Evolutionary conservation across 1,140 invertebrate species (phyloP), one percentile per base, ranked within the genome.

Genomic region (Phocides pigmalion): DNA sequence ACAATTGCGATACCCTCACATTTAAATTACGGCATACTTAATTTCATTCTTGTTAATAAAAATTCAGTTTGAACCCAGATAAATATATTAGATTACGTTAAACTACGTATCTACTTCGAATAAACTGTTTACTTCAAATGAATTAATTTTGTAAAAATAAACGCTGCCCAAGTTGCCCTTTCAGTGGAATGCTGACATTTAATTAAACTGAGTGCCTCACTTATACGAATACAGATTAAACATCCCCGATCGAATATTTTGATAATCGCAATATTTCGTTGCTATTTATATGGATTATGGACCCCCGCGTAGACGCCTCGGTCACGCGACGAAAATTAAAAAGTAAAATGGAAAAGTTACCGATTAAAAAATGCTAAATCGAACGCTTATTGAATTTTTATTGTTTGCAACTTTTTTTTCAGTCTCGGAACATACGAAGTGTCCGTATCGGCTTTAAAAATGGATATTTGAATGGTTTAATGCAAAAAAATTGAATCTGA

Each of bases 111-210:
- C 12, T 39, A 39, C 35, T 12, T 39, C 56, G 46, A 35, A 61
- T 51, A 59, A 68, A 63, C 42, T 50, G 61, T 65, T 65, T 66
- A 70, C 62, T 63, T 62, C 47, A 68, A 66, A 66, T 44, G 15
- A 64, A 59, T 69, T 70, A 66, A 71, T 59, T 72, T 67, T 59
- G 53, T 66, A 65, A 49, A 74, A 66, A 44, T 41, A 59, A 59
- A 59, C 37, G 44, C 22, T 32, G 56, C 15, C 15, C 15, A 35
- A 14, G 49, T 51, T 74, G 79, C 70, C 77, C 76, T 79, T 86
- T 79, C 62, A 62, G 56, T 47, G 66, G 37, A 20, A 72, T 76
- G 81, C 68, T 80, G 83, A 79, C 83, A 81, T 84, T 84, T 81
- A 81, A 81, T 82, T 79, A 82, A 76, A 76, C 49, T n/a, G 47